Evolutionary conservation across 2,888 invertebrate genomes (phyloP).

Genomic region (Chrysolina americana): DNA sequence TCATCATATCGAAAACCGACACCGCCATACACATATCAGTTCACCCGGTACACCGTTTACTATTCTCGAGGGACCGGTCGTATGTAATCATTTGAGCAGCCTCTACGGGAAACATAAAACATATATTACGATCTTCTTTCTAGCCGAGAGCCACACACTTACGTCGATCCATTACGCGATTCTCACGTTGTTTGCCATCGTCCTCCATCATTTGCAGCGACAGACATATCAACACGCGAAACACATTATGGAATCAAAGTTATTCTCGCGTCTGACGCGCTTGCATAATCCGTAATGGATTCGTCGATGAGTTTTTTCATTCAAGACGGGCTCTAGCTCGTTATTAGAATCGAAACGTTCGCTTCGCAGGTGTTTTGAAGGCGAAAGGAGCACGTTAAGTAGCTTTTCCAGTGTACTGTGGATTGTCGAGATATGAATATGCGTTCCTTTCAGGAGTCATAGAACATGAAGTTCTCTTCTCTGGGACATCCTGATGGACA

Average conservation of each 20-base stretch:
- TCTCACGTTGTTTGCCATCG: constrained; percentile 11
- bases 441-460: too few species aligned
- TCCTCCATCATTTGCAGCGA: not conserved
- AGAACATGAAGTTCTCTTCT: too few species aligned
- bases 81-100: constrained; percentile 4
- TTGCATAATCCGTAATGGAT: constrained; percentile 1
- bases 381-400: too few species aligned
- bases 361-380: not conserved
- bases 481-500: too few species aligned
- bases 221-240: not conserved
- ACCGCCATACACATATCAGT: not conserved
- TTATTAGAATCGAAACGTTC: not conserved
- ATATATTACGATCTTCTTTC: not conserved
- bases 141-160: constrained; percentile 8
- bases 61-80: not conserved
- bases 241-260: constrained; percentile 5
- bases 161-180: constrained; percentile 5
- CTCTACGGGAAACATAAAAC: not conserved
- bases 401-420: too few species aligned
- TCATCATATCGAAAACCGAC: not conserved
- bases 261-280: not conserved
- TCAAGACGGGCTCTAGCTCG: not conserved
- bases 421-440: too few species aligned
- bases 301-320: not conserved
- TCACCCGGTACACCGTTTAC: not conserved